Base-by-base conservation (phyloP, 1,140 invertebrate genomes). In the Nasonia vitripennis region DNA sequence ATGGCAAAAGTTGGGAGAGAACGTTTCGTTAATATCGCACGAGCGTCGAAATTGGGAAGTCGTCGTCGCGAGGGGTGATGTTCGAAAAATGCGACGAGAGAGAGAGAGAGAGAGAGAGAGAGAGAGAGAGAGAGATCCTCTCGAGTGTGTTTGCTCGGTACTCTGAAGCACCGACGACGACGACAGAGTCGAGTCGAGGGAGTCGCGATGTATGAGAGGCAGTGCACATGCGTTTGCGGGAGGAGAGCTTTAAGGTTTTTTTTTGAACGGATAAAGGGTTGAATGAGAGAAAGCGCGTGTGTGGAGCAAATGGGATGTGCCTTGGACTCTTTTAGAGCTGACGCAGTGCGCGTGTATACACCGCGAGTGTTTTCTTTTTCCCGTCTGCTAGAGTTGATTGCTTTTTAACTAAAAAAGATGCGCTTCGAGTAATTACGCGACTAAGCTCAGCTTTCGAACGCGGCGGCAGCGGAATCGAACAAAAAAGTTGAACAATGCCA, bases 21-120 rank as follows among this genome's bases (percentile, higher is more conserved):
- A 34, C 12, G 68, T 81, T 81, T 75, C 84, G 78, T 85, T 85
- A 85, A 81, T 75, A 81, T 81, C 41, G 37, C 51, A 81, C 68
- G 70, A 81, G 34, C 71, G 11, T 0, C 45, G 48, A 67, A 80
- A 85, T 85, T 85, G 83, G 83, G 45, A 74, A 55, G 78, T 79
- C 70, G 27, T 45, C 27, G 77, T 9, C 10, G 86, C 68, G 78
- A 20, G 84, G 6, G 68, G 23, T 11, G 68, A 34, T 71, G 23
- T 17, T 31, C 31, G n/a, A 37, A 71, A 84, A 62, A 67, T 31
- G 85, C 45, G 48, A 31, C 23, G 71, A 51, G 70, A 84, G 67
- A 81, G 73, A 81, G 67, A 83, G 23, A 80, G 77, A 20, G 34
- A 34, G 34, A 34, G 71, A 51, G 70, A 84, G 67, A 81, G 73